phyloP scores from a whole-genome alignment of 2,113 vertebrate species.

The Halichoeres trimaculatus region DNA sequence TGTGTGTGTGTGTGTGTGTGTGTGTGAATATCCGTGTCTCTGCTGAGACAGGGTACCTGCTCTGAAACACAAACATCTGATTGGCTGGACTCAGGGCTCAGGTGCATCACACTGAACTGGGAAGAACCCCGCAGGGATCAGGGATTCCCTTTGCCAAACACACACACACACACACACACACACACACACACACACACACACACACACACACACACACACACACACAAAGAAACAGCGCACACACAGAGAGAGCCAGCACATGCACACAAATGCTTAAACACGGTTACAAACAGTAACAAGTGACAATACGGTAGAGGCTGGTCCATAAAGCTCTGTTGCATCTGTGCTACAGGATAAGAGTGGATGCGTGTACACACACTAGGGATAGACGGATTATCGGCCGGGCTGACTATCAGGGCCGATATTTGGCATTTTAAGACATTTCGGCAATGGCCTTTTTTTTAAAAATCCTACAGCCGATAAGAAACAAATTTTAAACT shows the following conservation, averaged over 20 bases:
- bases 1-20: slow-evolving; percentile 17
- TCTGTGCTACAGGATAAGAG: slow-evolving; percentile 2
- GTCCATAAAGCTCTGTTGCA: slow-evolving; percentile 1
- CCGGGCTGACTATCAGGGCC: too few species aligned
- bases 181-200: not conserved
- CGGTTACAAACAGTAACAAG: too few species aligned
- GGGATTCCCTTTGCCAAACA: slow-evolving; percentile 55
- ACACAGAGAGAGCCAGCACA: too few species aligned
- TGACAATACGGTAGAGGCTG: not conserved
- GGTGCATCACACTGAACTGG: slow-evolving; percentile 68
- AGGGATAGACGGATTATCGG: too few species aligned
- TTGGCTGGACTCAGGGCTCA: slow-evolving; percentile 67
- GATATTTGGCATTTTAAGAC: too few species aligned
- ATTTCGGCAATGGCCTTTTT: too few species aligned
- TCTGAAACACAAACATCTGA: slow-evolving; percentile 63
- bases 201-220: slow-evolving; percentile 3
- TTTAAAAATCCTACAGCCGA: too few species aligned
- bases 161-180: not conserved
- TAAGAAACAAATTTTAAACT: too few species aligned
- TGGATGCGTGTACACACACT: too few species aligned
- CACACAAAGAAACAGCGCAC: too few species aligned
- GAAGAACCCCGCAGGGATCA: slow-evolving; percentile 44
- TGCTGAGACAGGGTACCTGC: slow-evolving; percentile 58
- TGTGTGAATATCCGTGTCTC: slow-evolving; percentile 38
- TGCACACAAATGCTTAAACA: not conserved